Base-by-base conservation (phyloP, 2,797 vertebrate species). In the Molossus molossus region DNA sequence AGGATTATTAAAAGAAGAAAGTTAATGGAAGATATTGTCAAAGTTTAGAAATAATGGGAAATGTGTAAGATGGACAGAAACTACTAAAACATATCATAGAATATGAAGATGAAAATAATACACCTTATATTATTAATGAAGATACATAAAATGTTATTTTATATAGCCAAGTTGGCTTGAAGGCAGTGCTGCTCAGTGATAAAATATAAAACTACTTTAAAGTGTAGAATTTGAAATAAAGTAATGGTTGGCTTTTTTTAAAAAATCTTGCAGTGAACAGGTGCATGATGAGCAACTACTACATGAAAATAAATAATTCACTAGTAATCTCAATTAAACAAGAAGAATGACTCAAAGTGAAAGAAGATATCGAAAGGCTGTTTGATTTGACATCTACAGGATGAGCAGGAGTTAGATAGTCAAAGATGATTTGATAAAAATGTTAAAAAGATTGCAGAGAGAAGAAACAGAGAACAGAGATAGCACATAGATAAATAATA, bases 291-390 rank as follows among this genome's bases (percentile, higher is more conserved):
- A 91, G 4, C 9, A 84, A 45, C 12, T 29, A 40, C 15, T 15
- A 14, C 84, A 14, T 82, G 18, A 76, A 69, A 90, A 70, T n/a
- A 70, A 94, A 20, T 10, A 81, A 25, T 81, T 85, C 18, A 85
- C 4, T 72, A 65, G 15, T 21, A 64, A 75, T 20, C 37, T 50
- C 23, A 21, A 62, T 23, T 12, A 50, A 69, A 29, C 4, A 70
- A 82, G 48, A 94, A 53, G 10, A 80, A 65, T 13, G 7, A 60
- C 9, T 60, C 27, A 1, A 82, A 77, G 6, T 60, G n/a, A 85
- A 76, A n/a, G 0, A 84, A 87, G 40, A 57, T 13, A 1, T 48
- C n/a, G 67, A 89, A 62, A 33, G 1, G 9, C 12, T 50, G 9
- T 84, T 29, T 12, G 50, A 40, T 12, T 69, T 82, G 37, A 40